Conservation (phyloP, 92 coral and sea anemone genomes). For the Galaxea fascicularis region DNA sequence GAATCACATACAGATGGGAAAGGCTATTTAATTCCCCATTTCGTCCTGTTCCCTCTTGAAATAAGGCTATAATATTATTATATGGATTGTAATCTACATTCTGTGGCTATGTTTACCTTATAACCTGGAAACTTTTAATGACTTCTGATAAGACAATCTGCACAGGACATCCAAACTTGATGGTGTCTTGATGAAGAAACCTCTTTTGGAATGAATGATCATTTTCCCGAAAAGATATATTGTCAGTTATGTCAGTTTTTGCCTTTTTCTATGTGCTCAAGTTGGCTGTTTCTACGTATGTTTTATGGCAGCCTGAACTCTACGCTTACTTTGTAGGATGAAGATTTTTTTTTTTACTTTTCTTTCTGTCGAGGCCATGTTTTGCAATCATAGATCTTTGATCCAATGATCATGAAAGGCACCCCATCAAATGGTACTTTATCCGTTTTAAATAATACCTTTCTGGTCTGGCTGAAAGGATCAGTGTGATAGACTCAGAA, state of each 20-base stretch:
- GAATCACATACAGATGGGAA: no score
- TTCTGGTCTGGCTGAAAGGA: constrained; percentile 28
- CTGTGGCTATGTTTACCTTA: constrained; percentile 47
- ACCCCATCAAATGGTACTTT: constrained; percentile 50
- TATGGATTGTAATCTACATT: no score
- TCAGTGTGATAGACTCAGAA: background rate
- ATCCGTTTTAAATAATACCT: constrained; percentile 14
- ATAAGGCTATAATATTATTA: no score
- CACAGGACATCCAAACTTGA: constrained; percentile 67
- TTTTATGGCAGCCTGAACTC: background rate
- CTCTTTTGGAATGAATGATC: constrained; percentile 39
- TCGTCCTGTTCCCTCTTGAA: no score
- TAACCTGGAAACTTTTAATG: constrained; percentile 59
- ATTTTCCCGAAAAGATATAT: background rate
- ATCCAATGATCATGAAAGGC: constrained; percentile 47
- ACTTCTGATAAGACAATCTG: constrained; percentile 45
- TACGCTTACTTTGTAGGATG: background rate
- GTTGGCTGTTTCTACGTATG: constrained; percentile 6
- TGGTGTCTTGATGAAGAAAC: constrained; percentile 51
- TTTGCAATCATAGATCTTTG: constrained; percentile 60
- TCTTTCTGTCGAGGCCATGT: constrained; percentile 57
- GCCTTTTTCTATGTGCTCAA: background rate
- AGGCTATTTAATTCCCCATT: no score
- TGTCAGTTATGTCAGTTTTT: background rate
- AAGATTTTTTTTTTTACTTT: constrained; percentile 1